Conservation (phyloP, 2,797 vertebrate genomes). For the Sebastes kiyomatsui region DNA sequence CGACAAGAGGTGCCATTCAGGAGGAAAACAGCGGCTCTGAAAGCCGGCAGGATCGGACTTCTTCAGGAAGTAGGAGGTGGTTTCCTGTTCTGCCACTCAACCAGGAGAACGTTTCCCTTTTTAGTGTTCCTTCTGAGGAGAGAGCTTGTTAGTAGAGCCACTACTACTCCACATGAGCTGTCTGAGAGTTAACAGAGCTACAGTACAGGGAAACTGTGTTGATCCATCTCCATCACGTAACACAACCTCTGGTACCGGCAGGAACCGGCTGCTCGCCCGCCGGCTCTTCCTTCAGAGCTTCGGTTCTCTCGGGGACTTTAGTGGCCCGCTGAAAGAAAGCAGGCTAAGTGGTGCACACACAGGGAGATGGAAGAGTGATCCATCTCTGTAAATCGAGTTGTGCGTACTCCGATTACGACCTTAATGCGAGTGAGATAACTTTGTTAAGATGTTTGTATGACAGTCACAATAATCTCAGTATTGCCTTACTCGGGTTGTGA, state of each 20-base stretch:
- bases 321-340: neutral
- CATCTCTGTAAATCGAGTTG: slow-evolving; percentile 48
- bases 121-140: slow-evolving; percentile 1
- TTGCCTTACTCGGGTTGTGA: slow-evolving; percentile 54
- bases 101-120: slow-evolving; percentile 19
- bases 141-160: neutral
- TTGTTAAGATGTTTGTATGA: slow-evolving; percentile 53
- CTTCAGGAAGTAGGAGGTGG: slow-evolving; percentile 59
- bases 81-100: slow-evolving; percentile 49
- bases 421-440: slow-evolving; percentile 54
- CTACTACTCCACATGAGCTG: neutral
- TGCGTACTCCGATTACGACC: slow-evolving; percentile 25
- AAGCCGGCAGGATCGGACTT: slow-evolving; percentile 43
- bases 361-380: slow-evolving; percentile 27
- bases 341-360: neutral
- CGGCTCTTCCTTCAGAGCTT: neutral
- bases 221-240: neutral
- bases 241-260: neutral
- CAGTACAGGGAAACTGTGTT: neutral
- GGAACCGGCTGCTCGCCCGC: neutral
- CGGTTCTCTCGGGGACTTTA: neutral
- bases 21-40: slow-evolving; percentile 67
- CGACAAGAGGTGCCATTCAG: slow-evolving; percentile 71
- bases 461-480: slow-evolving; percentile 44
- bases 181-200: neutral